A percentile compares a stretch with the other conserved stretches of the same genome.
Evolutionary conservation across 2,797 vertebrate genomes (phyloP).

Genomic region (Pipistrellus kuhlii): DNA sequence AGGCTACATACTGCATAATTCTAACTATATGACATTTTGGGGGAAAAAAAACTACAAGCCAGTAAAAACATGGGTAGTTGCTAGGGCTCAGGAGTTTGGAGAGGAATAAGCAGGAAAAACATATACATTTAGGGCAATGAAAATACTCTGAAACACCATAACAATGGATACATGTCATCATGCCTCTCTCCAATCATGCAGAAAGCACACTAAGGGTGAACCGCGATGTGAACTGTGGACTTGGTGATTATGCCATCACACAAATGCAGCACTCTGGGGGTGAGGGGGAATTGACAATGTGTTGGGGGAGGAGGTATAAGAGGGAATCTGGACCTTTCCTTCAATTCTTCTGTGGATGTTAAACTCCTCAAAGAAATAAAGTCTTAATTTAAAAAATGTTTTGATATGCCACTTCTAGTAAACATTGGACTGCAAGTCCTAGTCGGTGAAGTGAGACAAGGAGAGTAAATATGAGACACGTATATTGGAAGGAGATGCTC

Average conservation of each 20-base stretch:
- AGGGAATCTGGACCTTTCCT: background rate
- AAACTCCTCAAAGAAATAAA: background rate
- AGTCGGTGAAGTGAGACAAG: background rate
- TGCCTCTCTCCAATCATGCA: background rate
- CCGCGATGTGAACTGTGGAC: background rate
- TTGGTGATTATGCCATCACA: background rate
- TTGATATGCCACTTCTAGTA: background rate
- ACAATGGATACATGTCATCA: background rate
- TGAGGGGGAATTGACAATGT: background rate
- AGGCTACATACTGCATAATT: background rate
- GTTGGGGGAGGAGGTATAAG: background rate
- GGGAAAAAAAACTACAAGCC: background rate
- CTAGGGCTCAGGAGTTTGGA: background rate
- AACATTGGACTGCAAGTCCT: background rate
- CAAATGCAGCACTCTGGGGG: background rate
- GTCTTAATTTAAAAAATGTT: background rate
- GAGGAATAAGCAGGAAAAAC: background rate
- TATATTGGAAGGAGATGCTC: background rate
- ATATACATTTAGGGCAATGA: background rate
- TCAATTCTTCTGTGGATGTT: background rate
- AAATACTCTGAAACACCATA: background rate
- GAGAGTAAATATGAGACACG: background rate
- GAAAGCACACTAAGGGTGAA: background rate
- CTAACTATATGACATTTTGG: background rate
- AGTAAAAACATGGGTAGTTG: background rate